Evolutionary conservation across 2,888 invertebrate genomes (phyloP).

Genomic region (Dichetophora obliterata): DNA sequence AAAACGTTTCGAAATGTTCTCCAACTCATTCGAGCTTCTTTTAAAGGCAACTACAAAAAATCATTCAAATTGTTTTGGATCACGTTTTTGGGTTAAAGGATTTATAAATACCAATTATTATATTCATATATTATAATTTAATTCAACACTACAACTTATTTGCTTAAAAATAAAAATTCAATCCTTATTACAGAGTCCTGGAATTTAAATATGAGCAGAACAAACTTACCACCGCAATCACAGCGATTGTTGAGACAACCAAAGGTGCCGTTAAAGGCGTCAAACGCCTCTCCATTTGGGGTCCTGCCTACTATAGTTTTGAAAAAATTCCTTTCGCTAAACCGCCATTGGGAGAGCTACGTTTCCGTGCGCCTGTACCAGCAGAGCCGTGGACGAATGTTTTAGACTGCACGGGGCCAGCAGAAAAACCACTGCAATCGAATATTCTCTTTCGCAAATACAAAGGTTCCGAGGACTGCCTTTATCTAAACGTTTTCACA

Average conservation of each 20-base stretch:
- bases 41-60: no score
- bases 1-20: no score
- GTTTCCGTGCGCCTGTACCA: slow-evolving; percentile 69
- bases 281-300: slow-evolving; percentile 65
- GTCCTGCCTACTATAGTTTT: slow-evolving; percentile 63
- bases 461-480: slow-evolving; percentile 72
- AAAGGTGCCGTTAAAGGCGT: slow-evolving; percentile 65
- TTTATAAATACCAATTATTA: no score
- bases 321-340: slow-evolving; percentile 67
- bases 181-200: slow-evolving; percentile 48
- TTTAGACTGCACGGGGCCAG: slow-evolving; percentile 67
- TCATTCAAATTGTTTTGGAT: no score
- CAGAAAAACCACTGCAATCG: slow-evolving; percentile 64
- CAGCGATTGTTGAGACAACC: slow-evolving; percentile 58
- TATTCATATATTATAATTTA: no score
- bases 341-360: slow-evolving; percentile 64
- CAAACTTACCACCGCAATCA: slow-evolving; percentile 59
- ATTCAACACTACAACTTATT: no score
- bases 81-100: no score
- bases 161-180: no score
- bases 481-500: slow-evolving; percentile 71
- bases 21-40: no score
- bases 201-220: slow-evolving; percentile 63
- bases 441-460: slow-evolving; percentile 63
- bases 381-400: slow-evolving; percentile 68